phyloP scores from a whole-genome alignment of 2,888 invertebrate species.

The Mechanitis mazaeus region DNA sequence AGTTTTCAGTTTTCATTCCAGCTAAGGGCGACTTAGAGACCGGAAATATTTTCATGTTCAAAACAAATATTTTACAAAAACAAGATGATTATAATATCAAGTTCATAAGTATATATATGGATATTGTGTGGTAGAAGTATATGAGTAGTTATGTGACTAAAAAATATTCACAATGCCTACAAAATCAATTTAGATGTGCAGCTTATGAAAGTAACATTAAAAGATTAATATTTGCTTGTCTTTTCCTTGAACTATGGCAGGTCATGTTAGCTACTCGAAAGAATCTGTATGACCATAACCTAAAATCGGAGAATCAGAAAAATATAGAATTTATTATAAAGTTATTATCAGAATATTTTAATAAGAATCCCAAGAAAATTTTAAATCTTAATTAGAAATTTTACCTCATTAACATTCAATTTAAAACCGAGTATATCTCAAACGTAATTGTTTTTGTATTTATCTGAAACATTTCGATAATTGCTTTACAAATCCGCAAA shows the following conservation, averaged over 20 bases:
- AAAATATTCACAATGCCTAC: too few species aligned
- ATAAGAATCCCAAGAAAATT: too few species aligned
- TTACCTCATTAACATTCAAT: too few species aligned
- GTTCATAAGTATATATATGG: too few species aligned
- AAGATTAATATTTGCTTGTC: neutral
- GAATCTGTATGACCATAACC: neutral
- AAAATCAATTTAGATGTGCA: too few species aligned
- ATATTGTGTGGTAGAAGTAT: too few species aligned
- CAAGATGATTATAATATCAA: too few species aligned
- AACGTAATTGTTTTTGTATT: neutral
- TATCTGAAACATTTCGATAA: neutral
- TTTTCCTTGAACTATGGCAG: conserved; percentile 1
- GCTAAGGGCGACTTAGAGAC: neutral
- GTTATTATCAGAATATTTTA: too few species aligned
- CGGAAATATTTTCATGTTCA: neutral
- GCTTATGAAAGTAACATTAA: neutral
- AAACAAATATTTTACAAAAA: neutral
- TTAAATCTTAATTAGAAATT: too few species aligned
- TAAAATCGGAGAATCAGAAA: neutral
- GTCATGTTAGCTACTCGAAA: neutral
- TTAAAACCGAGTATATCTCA: too few species aligned
- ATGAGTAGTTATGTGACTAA: too few species aligned
- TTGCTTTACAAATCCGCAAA: neutral
- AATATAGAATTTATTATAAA: too few species aligned
- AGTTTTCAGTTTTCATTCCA: neutral